Base-by-base conservation (phyloP, 2,888 invertebrate species). In the Hirtodrosophila confusa region DNA sequence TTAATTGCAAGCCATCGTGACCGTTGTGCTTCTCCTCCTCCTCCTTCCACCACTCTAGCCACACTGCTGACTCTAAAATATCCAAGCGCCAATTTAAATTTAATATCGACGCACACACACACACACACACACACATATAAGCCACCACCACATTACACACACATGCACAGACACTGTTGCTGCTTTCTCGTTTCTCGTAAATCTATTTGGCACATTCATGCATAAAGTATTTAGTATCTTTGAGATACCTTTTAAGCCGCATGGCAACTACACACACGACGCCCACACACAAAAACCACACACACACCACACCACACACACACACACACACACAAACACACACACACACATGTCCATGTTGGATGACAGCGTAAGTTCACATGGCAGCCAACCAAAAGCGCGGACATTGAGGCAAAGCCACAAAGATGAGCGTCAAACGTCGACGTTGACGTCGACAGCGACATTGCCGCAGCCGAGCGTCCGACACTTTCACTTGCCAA, bases 141-240 rank as follows among this genome's bases (percentile, higher is more conserved):
- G 58, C 80, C 73, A 85, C 80, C 80, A 84, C 80, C 84, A 64
- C 69, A 62, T 50, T 33, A 55, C 64, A 65, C 54, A 39, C 53
- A 43, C 53, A 39, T 43, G 39, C 37, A 47, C 44, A 40, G 41
- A 50, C 43, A 58, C 44, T 57, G 53, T 37, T 60, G 54, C 57
- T 62, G 35, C 56, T 31, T 73, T 57, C 56, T 62, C 51, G 73
- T 64, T 73, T 76, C 69, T 82, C 86, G 86, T 89, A 86, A 89
- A 89, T 88, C 88, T 86, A 89, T 86, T 89, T 88, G 89, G 88
- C 88, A 86, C 89, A 86, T 86, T 86, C 85, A 83, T 89, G 85
- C 85, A 86, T 86, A 86, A 88, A 88, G 89, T 87, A 88, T 85
- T 85, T 85, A 85, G 84, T 88, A 88, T 88, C 84, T 88, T 88